Conservation (phyloP, 2,888 invertebrate species). For the Pseudolycoriella hygida region DNA sequence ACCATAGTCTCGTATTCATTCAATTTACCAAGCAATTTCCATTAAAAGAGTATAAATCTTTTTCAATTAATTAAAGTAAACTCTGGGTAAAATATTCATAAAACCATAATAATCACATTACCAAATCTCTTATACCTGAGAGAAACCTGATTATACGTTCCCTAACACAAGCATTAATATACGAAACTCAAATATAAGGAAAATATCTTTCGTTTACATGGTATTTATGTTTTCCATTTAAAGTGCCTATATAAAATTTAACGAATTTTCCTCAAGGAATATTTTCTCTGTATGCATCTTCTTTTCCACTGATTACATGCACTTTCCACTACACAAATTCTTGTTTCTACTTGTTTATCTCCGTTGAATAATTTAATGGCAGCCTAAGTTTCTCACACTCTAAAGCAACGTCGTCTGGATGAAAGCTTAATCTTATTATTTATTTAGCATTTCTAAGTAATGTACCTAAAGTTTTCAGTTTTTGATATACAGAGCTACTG, state of each 20-base stretch:
- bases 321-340: not conserved
- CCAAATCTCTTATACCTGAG: not conserved
- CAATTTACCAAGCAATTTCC: too few species aligned
- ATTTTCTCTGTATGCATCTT: not conserved
- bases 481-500: too few species aligned
- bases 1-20: too few species aligned
- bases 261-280: not conserved
- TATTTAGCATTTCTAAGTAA: not conserved
- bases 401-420: not conserved
- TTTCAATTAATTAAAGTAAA: not conserved
- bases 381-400: not conserved
- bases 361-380: constrained; percentile 1
- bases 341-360: not conserved
- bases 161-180: too few species aligned
- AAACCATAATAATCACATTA: not conserved
- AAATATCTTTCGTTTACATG: too few species aligned
- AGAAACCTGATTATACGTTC: not conserved
- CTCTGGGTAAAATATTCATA: not conserved
- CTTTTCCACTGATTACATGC: not conserved
- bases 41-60: too few species aligned
- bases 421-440: not conserved
- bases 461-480: not conserved
- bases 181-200: too few species aligned
- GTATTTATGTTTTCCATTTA: not conserved
- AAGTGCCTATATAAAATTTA: not conserved